Base-by-base conservation (phyloP, 2,797 vertebrate species). In the Myotis findleyi region DNA sequence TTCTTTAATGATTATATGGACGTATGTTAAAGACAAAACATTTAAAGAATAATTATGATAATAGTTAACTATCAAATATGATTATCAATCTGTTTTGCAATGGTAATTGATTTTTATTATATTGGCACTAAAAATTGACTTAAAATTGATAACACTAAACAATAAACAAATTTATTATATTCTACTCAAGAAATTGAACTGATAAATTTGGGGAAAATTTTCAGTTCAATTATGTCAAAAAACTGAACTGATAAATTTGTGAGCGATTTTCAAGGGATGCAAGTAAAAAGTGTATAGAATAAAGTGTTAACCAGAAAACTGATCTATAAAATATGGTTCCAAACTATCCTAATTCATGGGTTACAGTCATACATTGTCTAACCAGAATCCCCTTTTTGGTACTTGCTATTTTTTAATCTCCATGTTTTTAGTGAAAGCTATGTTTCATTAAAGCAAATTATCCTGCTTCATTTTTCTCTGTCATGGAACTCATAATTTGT, bases 241-340 rank as follows among this genome's bases (percentile, higher is more conserved):
- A 30, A 75, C 18, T 91, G 30, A 57, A 41, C 12, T 77, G 30
- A 68, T 16, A 47, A 7, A 64, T 77, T 59, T 8, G 0, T 17
- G 18, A 64, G 83, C 81, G 5, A 62, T 33, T 91, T 91, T 80
- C 13, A 81, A 59, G 41, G 88, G 18, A 87, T 93, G 1, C 77
- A 86, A 66, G 9, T 53, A 94, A 80, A 69, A 9, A 30, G 13
- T 69, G 6, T 16, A 38, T 30, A 89, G 5, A 79, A 89, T 49
- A 20, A 73, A 89, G 12, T 82, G 14, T 38, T 83, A 94, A 87
- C 20, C 13, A 76, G 68, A 83, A 95, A 94, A 66, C 59, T 18
- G 76, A 77, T 81, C 16, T 73, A 49, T 79, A 82, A 66, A 87
- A 44, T 93, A 49, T 49, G 80, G 76, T 88, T 73, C 53, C 8